Evolutionary conservation across 2,797 vertebrate species (phyloP).

Genomic region (Chelmon rostratus): DNA sequence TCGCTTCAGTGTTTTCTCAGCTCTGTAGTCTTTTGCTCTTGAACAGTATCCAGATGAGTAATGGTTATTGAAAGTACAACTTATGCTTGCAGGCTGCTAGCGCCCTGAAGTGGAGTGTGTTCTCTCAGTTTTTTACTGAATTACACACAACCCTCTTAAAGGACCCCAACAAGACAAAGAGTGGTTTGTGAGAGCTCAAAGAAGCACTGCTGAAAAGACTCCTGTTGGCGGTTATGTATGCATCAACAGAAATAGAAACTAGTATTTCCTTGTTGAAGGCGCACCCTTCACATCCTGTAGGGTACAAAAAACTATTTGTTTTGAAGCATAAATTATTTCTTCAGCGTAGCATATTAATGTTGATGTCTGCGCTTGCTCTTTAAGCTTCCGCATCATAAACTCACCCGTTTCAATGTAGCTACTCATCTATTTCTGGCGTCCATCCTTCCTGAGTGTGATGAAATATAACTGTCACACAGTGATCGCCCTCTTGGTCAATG

Average conservation of each 20-base stretch:
- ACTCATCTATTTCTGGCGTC: slow-evolving; percentile 20
- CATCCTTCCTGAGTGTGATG: slow-evolving; percentile 12
- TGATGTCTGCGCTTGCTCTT: neutral
- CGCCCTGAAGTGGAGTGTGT: slow-evolving; percentile 37
- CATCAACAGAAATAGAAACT: slow-evolving; percentile 13
- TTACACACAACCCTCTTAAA: slow-evolving; percentile 59
- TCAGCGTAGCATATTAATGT: neutral
- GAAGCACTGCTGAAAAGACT: slow-evolving; percentile 45
- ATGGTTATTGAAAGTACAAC: neutral
- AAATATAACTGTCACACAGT: neutral
- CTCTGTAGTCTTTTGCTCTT: neutral
- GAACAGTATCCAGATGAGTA: slow-evolving; percentile 9
- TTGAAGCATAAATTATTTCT: neutral
- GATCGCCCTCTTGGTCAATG: neutral
- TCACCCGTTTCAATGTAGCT: slow-evolving; percentile 38
- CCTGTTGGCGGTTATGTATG: slow-evolving; percentile 5
- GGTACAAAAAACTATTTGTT: neutral
- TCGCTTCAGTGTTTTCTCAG: neutral
- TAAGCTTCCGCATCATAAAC: slow-evolving; percentile 8
- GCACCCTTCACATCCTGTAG: slow-evolving; percentile 29
- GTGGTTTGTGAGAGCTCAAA: slow-evolving; percentile 55
- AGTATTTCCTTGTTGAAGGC: slow-evolving; percentile 8
- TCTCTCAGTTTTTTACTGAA: slow-evolving; percentile 49
- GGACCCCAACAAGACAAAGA: slow-evolving; percentile 65
- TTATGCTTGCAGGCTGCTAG: slow-evolving; percentile 14